Base-by-base conservation (phyloP, 2,113 vertebrate species). In the Calidris pugnax region DNA sequence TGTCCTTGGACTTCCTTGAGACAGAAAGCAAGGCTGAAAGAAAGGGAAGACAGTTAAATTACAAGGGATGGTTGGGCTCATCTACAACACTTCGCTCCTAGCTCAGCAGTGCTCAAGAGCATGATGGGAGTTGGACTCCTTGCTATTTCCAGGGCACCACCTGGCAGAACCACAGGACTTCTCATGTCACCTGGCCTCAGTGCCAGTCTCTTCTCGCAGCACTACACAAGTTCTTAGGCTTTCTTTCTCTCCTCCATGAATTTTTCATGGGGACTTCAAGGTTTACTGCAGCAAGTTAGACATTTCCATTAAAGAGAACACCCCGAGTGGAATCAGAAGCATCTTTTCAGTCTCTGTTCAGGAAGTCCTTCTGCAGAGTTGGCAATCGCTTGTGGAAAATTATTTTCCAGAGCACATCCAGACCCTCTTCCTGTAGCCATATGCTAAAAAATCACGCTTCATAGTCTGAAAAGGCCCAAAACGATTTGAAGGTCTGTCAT, bases 361-460 rank as follows among this genome's bases (percentile, higher is more conserved):
- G 90, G 87, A 97, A 96, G 86, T 83, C 63, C 82, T 89, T 91
- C 85, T 89, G 81, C 87, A 76, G 71, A 85, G 51, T 32, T 95
- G 96, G 85, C 95, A 94, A 80, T 79, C 7, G 18, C 60, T 72
- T 77, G 51, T 88, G 83, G 64, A 96, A 97, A 94, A 96, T 88
- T 77, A 88, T 94, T 93, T 96, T 96, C 82, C 93, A 88, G 87
- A 93, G 41, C 85, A 84, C 88, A 96, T 69, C 47, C 92, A 95
- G 80, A 87, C 60, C 73, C 73, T 95, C 60, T 95, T 91, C 84
- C 79, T 90, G 82, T 88, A 88, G 47, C 90, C 93, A 96, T 94
- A 94, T 94, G 87, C 59, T 94, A 84, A 95, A 74, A 84, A 95
- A 77, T 82, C 78, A 83, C 0, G 2, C 85, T 90, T 96, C 85